A percentile compares a stretch with the other conserved stretches of the same genome.
phyloP scores from a whole-genome alignment of 2,888 invertebrate species.

The Lamellibrachia columna region DNA sequence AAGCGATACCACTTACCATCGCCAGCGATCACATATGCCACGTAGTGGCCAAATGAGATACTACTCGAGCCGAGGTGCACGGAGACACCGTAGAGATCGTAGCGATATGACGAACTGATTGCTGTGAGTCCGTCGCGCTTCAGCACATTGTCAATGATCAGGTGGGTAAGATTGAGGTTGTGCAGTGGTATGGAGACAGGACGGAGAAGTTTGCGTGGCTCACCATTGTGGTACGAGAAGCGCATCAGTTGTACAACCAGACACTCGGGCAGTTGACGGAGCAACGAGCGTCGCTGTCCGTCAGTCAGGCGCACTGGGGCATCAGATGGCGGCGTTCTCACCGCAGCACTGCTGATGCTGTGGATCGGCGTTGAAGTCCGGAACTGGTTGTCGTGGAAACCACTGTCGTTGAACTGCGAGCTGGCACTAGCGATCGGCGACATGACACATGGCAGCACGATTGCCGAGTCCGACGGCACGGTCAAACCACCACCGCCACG shows the following conservation, averaged over 20 bases:
- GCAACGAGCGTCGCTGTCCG: slow-evolving; percentile 52
- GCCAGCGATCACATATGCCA: slow-evolving; percentile 51
- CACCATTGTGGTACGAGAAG: slow-evolving; percentile 51
- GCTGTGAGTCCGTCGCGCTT: slow-evolving; percentile 34
- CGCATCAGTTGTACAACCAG: slow-evolving; percentile 61
- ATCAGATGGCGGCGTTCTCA: neutral
- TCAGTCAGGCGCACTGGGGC: neutral
- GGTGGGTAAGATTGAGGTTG: slow-evolving; percentile 52
- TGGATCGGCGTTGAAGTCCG: slow-evolving; percentile 58
- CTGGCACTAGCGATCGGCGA: slow-evolving; percentile 48
- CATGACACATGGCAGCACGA: slow-evolving; percentile 34
- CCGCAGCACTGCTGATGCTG: neutral
- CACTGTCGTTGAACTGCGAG: slow-evolving; percentile 52
- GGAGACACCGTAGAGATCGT: slow-evolving; percentile 59
- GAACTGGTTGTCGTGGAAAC: slow-evolving; percentile 55
- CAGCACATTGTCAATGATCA: slow-evolving; percentile 59
- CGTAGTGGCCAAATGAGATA: slow-evolving; percentile 58
- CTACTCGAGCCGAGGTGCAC: slow-evolving; percentile 58
- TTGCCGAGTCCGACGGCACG: neutral
- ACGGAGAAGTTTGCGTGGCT: slow-evolving; percentile 49
- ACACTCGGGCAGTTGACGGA: slow-evolving; percentile 62
- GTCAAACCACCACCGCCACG: neutral
- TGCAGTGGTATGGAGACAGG: slow-evolving; percentile 56
- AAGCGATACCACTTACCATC: slow-evolving; percentile 55
- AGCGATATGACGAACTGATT: slow-evolving; percentile 40